A percentile compares a stretch with the other conserved stretches of the same genome.
phyloP scores from a whole-genome alignment of 2,113 vertebrate species.

The Ploceus nigricollis region DNA sequence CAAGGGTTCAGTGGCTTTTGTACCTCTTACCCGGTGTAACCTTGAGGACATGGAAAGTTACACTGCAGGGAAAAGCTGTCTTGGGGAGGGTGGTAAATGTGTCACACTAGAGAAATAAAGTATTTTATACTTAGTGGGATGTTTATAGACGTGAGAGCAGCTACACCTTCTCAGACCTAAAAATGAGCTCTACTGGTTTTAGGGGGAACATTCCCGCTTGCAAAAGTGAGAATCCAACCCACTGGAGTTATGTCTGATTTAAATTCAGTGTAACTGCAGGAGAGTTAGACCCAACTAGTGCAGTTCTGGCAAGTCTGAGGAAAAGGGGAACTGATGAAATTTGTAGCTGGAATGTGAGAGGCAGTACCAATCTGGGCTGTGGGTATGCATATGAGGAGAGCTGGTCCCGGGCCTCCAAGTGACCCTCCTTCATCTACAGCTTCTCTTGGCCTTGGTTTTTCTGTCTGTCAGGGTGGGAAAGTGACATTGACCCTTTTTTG shows the following conservation, averaged over 20 bases:
- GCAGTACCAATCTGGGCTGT: not conserved
- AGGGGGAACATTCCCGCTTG: not conserved
- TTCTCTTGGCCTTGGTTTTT: not conserved
- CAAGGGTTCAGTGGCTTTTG: not conserved
- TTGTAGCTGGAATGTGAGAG: not conserved
- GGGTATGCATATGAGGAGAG: not conserved
- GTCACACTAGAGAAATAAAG: not conserved
- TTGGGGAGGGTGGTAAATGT: not conserved
- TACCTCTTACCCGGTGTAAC: not conserved
- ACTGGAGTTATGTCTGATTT: not conserved
- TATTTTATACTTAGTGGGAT: not conserved
- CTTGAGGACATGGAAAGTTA: not conserved
- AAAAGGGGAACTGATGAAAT: not conserved
- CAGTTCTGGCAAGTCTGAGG: not conserved
- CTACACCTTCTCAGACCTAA: not conserved
- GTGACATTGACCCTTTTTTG: slow-evolving; percentile 23
- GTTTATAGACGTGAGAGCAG: not conserved
- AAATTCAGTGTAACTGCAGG: not conserved
- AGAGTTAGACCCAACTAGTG: not conserved
- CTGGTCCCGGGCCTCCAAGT: not conserved
- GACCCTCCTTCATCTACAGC: not conserved
- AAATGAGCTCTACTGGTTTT: not conserved
- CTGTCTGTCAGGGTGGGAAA: not conserved
- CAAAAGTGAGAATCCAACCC: not conserved
- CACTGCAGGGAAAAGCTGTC: not conserved